These are phyloP conservation scores for Linhomoeus sp. DNA, from an alignment of 2,888 invertebrate species.

Conservation along the genomic window DNA sequence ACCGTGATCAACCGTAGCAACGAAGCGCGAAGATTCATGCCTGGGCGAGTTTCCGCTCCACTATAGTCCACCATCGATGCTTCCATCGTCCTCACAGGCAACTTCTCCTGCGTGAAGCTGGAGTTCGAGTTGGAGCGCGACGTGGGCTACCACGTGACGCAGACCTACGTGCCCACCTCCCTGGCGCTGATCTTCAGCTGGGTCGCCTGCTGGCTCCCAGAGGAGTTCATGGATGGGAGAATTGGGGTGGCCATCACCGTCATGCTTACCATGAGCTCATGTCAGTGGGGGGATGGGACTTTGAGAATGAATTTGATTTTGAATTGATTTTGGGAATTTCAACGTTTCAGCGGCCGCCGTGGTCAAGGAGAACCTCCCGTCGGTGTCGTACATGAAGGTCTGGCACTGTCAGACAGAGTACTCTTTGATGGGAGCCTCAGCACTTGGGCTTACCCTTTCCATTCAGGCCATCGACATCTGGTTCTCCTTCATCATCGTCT, in stretches of 20 bases:
- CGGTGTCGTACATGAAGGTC: constrained; percentile 24
- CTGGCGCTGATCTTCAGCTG: constrained; percentile 26
- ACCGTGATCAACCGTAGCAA: too few species aligned
- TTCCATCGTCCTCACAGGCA: constrained; percentile 7
- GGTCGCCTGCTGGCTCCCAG: constrained; percentile 20
- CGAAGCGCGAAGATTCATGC: too few species aligned
- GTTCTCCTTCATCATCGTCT: constrained; percentile 27
- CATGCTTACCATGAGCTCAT: constrained; percentile 22
- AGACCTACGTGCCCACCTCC: constrained; percentile 25
- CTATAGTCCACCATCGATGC: too few species aligned
- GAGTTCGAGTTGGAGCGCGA: constrained; percentile 22
- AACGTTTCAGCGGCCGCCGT: constrained; percentile 26
- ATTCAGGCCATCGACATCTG: constrained; percentile 24
- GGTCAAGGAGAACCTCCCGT: constrained; percentile 23
- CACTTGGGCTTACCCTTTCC: background rate
- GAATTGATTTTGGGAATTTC: too few species aligned
- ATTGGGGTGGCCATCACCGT: constrained; percentile 27
- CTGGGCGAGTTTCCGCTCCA: too few species aligned
- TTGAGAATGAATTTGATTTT: too few species aligned
- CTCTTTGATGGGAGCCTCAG: background rate
- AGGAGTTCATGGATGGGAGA: constrained; percentile 27
- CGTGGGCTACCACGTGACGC: constrained; percentile 24
- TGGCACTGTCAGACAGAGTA: background rate
- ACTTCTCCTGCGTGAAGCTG: constrained; percentile 21
- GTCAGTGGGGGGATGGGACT: too few species aligned